These are phyloP conservation scores for Ibycter americanus DNA, from an alignment of 2,797 vertebrate species.

Conservation along the genomic window DNA sequence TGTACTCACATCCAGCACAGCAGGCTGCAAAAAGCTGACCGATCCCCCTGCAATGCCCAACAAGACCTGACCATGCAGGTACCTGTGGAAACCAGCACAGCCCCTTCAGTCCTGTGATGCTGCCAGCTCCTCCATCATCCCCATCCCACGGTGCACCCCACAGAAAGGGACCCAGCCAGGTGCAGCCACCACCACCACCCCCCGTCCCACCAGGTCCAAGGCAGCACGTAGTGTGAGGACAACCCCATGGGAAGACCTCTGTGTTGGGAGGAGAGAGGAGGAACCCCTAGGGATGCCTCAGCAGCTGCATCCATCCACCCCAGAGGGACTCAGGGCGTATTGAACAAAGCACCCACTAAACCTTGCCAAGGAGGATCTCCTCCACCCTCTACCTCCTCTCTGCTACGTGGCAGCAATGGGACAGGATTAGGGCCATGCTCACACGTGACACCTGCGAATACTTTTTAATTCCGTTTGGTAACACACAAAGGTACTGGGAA, in stretches of 20 bases:
- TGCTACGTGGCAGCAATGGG: background rate
- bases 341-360: background rate
- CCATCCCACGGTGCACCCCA: background rate
- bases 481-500: background rate
- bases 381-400: background rate
- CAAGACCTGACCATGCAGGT: rapidly evolving
- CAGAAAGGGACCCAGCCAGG: background rate
- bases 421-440: background rate
- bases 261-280: background rate
- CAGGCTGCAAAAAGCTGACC: rapidly evolving
- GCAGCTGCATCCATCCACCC: background rate
- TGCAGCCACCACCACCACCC: background rate
- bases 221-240: background rate
- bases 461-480: background rate
- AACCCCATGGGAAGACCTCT: background rate
- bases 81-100: background rate
- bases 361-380: background rate
- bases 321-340: background rate
- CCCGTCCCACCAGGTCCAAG: background rate
- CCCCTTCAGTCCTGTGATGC: background rate
- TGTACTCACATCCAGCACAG: background rate
- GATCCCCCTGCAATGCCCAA: rapidly evolving
- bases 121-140: background rate
- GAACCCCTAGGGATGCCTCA: background rate
- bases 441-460: background rate